phyloP scores from a whole-genome alignment of 2,113 vertebrate species.

The Ia io region DNA sequence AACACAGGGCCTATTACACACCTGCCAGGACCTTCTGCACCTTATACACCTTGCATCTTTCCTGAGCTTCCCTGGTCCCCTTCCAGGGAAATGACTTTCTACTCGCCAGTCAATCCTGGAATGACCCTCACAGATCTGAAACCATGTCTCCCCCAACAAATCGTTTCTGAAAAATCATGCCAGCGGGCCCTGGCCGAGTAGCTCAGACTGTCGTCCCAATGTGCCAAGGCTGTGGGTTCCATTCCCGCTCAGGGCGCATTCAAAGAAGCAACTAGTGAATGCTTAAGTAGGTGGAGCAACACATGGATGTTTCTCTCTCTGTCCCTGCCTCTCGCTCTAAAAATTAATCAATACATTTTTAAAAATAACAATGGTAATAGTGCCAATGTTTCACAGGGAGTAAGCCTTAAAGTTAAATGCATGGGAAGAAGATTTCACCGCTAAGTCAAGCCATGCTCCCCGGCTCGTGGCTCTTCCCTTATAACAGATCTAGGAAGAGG shows the following conservation, averaged over 20 bases:
- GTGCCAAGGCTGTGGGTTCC: too few relatives aligned
- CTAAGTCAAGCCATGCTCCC: background rate
- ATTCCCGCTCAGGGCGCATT: too few relatives aligned
- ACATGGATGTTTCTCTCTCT: too few relatives aligned
- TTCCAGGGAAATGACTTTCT: background rate
- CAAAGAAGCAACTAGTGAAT: too few relatives aligned
- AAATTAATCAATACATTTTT: too few relatives aligned
- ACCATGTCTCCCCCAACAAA: background rate
- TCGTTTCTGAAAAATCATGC: background rate
- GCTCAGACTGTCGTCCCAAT: too few relatives aligned
- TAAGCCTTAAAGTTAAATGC: background rate
- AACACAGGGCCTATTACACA: background rate
- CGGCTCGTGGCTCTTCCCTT: background rate
- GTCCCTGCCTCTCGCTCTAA: too few relatives aligned
- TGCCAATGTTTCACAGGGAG: background rate
- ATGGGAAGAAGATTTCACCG: background rate
- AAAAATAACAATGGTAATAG: background rate
- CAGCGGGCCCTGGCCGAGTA: background rate
- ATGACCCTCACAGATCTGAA: background rate
- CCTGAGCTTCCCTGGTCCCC: background rate
- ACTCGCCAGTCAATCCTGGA: background rate
- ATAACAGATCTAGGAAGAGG: background rate
- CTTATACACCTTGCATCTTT: background rate
- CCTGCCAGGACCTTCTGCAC: background rate
- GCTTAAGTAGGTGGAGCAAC: too few relatives aligned